Conservation (phyloP, 2,888 invertebrate genomes). For the Heliconius charithonia region DNA sequence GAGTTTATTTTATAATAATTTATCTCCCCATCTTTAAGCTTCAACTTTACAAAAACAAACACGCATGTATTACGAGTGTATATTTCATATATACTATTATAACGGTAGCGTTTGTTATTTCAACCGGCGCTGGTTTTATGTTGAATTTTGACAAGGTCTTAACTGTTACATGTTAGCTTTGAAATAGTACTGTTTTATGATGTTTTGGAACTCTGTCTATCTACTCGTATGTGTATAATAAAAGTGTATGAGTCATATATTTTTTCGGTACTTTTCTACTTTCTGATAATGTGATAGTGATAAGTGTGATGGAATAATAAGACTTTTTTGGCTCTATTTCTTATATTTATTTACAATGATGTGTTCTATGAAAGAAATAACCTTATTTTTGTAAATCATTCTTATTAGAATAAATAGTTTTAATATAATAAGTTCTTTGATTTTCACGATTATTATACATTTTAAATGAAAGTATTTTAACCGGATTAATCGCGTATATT, state of each 20-base stretch:
- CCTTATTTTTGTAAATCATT: no score
- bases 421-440: no score
- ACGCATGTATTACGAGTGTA: slow-evolving; percentile 1
- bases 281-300: not conserved
- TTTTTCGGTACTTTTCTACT: not conserved
- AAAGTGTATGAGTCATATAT: not conserved
- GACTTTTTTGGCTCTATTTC: not conserved
- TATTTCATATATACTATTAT: slow-evolving; percentile 29
- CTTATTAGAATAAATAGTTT: no score
- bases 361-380: not conserved
- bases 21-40: not conserved
- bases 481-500: no score
- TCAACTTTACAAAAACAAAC: slow-evolving; percentile 2
- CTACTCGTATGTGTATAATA: not conserved
- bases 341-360: not conserved
- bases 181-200: slow-evolving; percentile 27
- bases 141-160: slow-evolving; percentile 48
- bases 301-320: not conserved
- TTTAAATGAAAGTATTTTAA: no score
- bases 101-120: slow-evolving; percentile 41
- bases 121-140: slow-evolving; percentile 41
- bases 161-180: slow-evolving; percentile 34
- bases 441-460: no score
- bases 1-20: not conserved
- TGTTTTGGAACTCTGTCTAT: slow-evolving; percentile 16